Percentiles rank a stretch among this genome's conserved stretches.
phyloP scores from a whole-genome alignment of 2,113 vertebrate genomes.

The Antechinus stuartii region DNA sequence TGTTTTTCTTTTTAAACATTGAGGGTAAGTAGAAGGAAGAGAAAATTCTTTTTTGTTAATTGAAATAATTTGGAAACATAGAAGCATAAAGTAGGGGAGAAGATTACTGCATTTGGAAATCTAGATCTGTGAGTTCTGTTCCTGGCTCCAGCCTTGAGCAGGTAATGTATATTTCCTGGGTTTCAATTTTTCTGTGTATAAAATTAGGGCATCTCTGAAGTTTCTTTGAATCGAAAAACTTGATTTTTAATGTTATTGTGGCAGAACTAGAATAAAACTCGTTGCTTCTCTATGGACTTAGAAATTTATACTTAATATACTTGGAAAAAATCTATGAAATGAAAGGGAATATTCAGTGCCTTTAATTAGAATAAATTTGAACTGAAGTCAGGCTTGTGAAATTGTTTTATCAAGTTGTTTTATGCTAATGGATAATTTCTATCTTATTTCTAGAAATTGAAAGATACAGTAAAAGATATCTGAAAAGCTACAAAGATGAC shows the following conservation, averaged over 20 bases:
- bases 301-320: not conserved
- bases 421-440: conserved; percentile 58
- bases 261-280: not conserved
- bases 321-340: not conserved
- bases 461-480: conserved; percentile 90
- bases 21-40: not conserved
- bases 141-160: not conserved
- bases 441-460: conserved; percentile 86
- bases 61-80: not conserved
- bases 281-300: not conserved
- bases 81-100: not conserved
- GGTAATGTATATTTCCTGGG: not conserved
- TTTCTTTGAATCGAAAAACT: not conserved
- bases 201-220: not conserved
- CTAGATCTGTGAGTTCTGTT: not conserved
- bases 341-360: not conserved
- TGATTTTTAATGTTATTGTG: not conserved
- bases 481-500: conserved; percentile 75
- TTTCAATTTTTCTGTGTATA: not conserved
- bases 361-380: conserved; percentile 31
- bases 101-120: not conserved
- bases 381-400: conserved; percentile 1
- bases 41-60: not conserved
- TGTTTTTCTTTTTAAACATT: not conserved
- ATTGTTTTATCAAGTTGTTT: not conserved